Percentiles rank a stretch among this genome's conserved stretches.
Conservation (phyloP, 2,797 vertebrate genomes). For the Parotocinclus haroldoi region DNA sequence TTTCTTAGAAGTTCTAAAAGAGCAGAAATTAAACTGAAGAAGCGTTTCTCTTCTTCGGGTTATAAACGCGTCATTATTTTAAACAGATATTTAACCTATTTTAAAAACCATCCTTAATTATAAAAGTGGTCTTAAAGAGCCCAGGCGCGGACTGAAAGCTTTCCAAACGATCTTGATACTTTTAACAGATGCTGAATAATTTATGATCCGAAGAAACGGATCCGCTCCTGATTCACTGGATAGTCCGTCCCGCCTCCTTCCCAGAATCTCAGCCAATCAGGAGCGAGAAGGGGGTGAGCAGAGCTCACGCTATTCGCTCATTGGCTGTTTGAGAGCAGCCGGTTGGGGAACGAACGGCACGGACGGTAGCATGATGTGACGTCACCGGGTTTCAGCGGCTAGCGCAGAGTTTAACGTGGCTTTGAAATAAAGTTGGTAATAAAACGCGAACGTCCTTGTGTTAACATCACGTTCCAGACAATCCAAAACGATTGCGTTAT, state of each 20-base stretch:
- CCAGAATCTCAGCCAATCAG: constrained; percentile 57
- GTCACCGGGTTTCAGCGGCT: constrained; percentile 53
- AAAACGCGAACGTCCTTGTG: too few relatives aligned
- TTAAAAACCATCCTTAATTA: too few relatives aligned
- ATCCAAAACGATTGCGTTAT: too few relatives aligned
- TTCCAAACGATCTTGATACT: constrained; percentile 1
- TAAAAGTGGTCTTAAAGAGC: too few relatives aligned
- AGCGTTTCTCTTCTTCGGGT: too few relatives aligned
- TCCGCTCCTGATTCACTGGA: constrained; percentile 46
- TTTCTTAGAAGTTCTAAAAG: too few relatives aligned
- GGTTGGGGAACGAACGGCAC: constrained; percentile 56
- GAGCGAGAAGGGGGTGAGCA: constrained; percentile 66
- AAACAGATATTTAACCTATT: background rate
- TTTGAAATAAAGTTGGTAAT: too few relatives aligned
- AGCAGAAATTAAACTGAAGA: background rate
- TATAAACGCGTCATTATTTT: background rate
- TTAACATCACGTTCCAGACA: too few relatives aligned
- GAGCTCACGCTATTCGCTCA: constrained; percentile 79
- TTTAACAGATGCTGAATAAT: constrained; percentile 61
- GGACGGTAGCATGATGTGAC: constrained; percentile 79
- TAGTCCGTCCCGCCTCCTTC: constrained; percentile 49
- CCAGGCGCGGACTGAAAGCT: too few relatives aligned
- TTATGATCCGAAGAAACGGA: constrained; percentile 64
- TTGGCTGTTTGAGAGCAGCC: constrained; percentile 54
- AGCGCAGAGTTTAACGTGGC: too few relatives aligned